A percentile compares a stretch with the other conserved stretches of the same genome.
Conservation (phyloP, 2,113 vertebrate species). For the Ciconia stormi region DNA sequence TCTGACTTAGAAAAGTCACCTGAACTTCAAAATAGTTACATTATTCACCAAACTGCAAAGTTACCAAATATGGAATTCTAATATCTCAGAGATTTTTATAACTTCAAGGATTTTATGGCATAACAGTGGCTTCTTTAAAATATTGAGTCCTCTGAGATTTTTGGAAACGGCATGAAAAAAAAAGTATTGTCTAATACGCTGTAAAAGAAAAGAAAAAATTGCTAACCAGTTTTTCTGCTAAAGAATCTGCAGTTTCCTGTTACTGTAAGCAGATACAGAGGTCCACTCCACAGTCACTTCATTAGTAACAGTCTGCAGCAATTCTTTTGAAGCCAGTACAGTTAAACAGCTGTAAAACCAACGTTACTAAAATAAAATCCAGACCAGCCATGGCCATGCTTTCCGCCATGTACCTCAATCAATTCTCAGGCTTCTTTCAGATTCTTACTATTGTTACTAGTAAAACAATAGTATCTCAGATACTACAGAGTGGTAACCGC, state of each 20-base stretch:
- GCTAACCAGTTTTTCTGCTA: background rate
- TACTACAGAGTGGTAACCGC: background rate
- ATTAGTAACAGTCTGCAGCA: slow-evolving; percentile 5
- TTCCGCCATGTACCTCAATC: background rate
- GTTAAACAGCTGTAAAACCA: slow-evolving; percentile 16
- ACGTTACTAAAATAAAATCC: background rate
- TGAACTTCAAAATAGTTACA: slow-evolving; percentile 22
- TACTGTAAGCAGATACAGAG: background rate
- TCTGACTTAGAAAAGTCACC: slow-evolving; percentile 44
- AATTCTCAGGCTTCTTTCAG: background rate
- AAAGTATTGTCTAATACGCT: background rate
- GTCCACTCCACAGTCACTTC: background rate
- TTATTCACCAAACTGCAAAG: slow-evolving; percentile 16
- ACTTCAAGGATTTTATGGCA: background rate
- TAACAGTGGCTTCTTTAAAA: background rate
- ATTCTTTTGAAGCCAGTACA: background rate
- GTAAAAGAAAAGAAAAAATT: background rate
- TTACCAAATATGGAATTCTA: background rate
- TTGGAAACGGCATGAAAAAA: background rate
- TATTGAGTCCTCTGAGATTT: background rate
- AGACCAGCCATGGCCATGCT: background rate
- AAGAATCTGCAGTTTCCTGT: background rate
- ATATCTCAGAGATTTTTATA: background rate
- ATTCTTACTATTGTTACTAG: background rate
- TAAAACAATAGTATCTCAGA: background rate